Evolutionary conservation across 2,797 vertebrate genomes (phyloP).

Genomic region (Lepilemur septentrionalis): DNA sequence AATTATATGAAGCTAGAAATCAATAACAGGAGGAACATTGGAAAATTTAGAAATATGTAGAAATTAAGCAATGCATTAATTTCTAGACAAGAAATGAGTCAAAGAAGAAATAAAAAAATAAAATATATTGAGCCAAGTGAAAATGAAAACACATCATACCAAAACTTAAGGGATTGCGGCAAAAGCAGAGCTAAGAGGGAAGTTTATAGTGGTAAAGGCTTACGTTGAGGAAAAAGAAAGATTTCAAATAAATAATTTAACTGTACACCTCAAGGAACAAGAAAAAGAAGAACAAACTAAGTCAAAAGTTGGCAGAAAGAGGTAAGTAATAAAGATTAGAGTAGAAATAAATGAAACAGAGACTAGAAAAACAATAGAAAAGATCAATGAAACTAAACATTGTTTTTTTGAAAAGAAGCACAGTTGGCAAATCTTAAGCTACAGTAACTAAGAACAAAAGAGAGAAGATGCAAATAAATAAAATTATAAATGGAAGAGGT

Average conservation of each 20-base stretch:
- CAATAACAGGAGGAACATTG: background rate
- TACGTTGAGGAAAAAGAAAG: background rate
- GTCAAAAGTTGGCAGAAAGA: background rate
- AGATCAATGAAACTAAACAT: background rate
- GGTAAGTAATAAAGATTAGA: background rate
- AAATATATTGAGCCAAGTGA: background rate
- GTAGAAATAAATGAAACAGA: background rate
- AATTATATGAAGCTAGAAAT: background rate
- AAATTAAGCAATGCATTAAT: background rate
- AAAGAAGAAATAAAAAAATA: background rate
- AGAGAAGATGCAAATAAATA: background rate
- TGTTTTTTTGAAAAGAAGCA: background rate
- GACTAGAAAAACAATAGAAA: background rate
- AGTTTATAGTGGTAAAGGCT: background rate
- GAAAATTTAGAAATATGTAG: background rate
- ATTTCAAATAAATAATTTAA: background rate
- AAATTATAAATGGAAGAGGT: background rate
- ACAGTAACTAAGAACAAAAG: background rate
- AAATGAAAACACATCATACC: background rate
- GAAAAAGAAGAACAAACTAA: background rate
- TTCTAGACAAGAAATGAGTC: background rate
- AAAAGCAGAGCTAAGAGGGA: background rate
- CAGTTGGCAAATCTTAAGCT: background rate
- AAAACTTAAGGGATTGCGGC: background rate
- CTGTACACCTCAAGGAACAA: background rate